Base-by-base conservation (phyloP, 30 jellyfish, hydroid and myxozoan genomes). In the Turritopsis dohrnii region DNA sequence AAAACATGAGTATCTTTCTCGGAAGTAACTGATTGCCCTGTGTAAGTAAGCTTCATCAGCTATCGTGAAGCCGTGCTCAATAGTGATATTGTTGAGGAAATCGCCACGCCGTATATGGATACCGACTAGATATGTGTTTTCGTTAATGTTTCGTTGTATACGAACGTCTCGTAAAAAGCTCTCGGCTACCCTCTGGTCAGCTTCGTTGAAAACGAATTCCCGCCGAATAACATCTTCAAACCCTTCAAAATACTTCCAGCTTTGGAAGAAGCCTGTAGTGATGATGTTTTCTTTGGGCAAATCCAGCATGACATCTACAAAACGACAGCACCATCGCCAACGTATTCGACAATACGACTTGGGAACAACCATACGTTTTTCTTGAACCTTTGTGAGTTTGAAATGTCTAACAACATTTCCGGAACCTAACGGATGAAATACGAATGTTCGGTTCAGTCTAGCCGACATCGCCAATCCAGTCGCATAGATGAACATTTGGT, bases 401-500 rank as follows among this genome's bases (percentile, higher is more conserved):
- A 69, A 69, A 16, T 8, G 22, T 7, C 22, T 27, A 69, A 27
- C 77, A n/a, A 69, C 9, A 0, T n/a, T n/a, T 21, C 30, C 31
- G 30, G 28, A 7, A 8, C 77, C 77, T 9, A 69, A 21, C 28
- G 19, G 22, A 69, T 69, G 16, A 69, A n/a, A 69, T n/a, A 69
- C 22, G 0, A 69, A 69, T 9, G 77, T 69, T 1, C 77, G 28
- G 77, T 69, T 69, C 28, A 27, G 28, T 27, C 30, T 69, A 23
- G 9, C 30, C 16, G 77, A 23, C 28, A 69, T 27, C 9, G 31
- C 77, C 31, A n/a, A 69, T 19, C 77, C 77, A n/a, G 77, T 9
- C 31, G 77, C 77, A 69, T 69, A 69, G 77, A 69, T 27, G 19
- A 69, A 69, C 77, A 69, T 69, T 27, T 27, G 77, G 22, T 69